Percentiles rank a stretch among this genome's conserved stretches.
Evolutionary conservation across 53 echinoderm and acorn worm genomes (phyloP).

Genomic region (Echinarachnius parma): DNA sequence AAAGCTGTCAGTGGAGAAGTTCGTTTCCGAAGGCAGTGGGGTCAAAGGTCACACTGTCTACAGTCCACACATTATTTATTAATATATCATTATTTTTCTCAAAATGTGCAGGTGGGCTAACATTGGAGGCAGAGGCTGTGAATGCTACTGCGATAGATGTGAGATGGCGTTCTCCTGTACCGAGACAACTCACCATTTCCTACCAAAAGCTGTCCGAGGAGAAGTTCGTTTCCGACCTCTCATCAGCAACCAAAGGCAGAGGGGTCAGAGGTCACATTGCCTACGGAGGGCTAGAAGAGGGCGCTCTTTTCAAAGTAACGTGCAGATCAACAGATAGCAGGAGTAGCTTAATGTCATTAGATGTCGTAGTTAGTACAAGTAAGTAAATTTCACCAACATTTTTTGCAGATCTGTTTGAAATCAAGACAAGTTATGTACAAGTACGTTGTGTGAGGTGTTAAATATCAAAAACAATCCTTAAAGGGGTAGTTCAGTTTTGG

Average conservation of each 20-base stretch:
- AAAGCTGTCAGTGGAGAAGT: too few species aligned
- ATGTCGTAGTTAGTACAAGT: conserved; percentile 16
- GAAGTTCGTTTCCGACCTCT: background rate
- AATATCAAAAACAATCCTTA: too few species aligned
- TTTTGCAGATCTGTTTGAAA: too few species aligned
- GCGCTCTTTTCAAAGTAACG: background rate
- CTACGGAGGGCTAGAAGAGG: background rate
- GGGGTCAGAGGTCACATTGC: background rate
- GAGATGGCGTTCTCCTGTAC: conserved; percentile 25
- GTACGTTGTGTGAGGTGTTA: too few species aligned
- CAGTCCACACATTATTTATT: too few species aligned
- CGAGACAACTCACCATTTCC: background rate
- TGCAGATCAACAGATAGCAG: conserved; percentile 24
- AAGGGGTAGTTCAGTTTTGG: too few species aligned
- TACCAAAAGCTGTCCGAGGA: background rate
- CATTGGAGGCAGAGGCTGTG: background rate
- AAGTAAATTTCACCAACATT: too few species aligned
- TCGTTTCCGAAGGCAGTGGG: too few species aligned
- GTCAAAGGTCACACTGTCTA: too few species aligned
- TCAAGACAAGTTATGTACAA: too few species aligned
- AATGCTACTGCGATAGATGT: conserved; percentile 22
- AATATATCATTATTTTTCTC: too few species aligned
- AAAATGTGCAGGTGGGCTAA: conserved; percentile 2
- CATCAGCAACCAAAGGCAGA: background rate
- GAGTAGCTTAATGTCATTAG: background rate